A percentile compares a stretch with the other conserved stretches of the same genome.
phyloP scores from a whole-genome alignment of 2,888 invertebrate species.

The Acleris cristana region DNA sequence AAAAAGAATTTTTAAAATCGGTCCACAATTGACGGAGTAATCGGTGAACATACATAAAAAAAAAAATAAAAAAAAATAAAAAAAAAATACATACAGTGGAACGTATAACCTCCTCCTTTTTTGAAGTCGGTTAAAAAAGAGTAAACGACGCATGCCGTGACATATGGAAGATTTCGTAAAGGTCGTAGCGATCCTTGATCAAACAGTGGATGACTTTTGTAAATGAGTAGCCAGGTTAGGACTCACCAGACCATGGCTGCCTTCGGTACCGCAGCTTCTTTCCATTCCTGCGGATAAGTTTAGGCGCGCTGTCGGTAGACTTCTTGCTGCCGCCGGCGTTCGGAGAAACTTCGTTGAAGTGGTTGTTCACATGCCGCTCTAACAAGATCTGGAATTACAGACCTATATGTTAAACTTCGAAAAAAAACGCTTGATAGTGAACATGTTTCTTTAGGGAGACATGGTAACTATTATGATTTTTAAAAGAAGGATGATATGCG shows the following conservation, averaged over 20 bases:
- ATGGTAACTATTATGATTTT: slow-evolving; percentile 2
- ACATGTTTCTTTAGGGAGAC: slow-evolving; percentile 5
- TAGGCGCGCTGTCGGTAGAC: slow-evolving; percentile 88
- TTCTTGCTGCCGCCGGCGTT: slow-evolving; percentile 86
- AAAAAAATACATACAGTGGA: too few species aligned
- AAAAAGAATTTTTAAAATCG: too few species aligned
- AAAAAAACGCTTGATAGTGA: not conserved
- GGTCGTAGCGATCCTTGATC: too few species aligned
- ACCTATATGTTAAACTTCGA: slow-evolving; percentile 17
- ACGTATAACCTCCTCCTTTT: too few species aligned
- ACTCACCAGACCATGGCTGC: slow-evolving; percentile 94
- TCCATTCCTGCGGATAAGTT: slow-evolving; percentile 92
- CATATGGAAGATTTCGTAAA: too few species aligned
- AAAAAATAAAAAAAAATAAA: too few species aligned
- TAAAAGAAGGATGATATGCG: too few species aligned
- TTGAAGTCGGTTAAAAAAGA: too few species aligned
- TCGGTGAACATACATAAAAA: too few species aligned
- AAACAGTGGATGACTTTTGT: too few species aligned
- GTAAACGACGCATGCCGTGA: too few species aligned
- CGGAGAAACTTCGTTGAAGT: slow-evolving; percentile 88
- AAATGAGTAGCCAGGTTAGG: not conserved
- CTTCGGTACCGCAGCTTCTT: slow-evolving; percentile 94
- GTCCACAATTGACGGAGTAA: too few species aligned
- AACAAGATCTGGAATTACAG: slow-evolving; percentile 87
- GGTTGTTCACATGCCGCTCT: slow-evolving; percentile 96